phyloP scores from a whole-genome alignment of 2,113 vertebrate genomes.

The Tychaedon coryphoeus region DNA sequence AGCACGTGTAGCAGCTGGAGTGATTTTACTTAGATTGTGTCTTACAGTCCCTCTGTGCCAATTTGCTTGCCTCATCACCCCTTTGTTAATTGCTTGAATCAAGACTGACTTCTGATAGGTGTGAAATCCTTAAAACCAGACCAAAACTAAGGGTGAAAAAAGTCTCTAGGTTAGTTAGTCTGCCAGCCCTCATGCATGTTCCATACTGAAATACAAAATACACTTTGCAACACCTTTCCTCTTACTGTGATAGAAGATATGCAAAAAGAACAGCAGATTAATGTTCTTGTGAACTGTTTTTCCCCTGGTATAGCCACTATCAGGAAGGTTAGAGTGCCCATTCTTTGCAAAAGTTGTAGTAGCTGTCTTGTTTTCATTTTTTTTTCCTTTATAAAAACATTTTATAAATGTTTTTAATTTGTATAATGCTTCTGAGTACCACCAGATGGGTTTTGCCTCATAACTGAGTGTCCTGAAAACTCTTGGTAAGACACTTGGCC shows the following conservation, averaged over 20 bases:
- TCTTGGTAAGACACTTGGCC: fast-evolving
- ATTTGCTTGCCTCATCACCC: slow-evolving; percentile 15
- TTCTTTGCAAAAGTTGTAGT: not conserved
- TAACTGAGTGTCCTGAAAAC: not conserved
- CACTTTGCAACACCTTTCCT: not conserved
- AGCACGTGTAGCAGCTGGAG: not conserved
- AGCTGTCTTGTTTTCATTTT: not conserved
- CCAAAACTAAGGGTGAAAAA: not conserved
- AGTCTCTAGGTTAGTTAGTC: not conserved
- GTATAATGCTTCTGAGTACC: not conserved
- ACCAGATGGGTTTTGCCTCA: not conserved
- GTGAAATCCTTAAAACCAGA: not conserved
- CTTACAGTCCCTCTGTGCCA: slow-evolving; percentile 30
- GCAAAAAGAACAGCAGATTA: not conserved
- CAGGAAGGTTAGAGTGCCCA: not conserved
- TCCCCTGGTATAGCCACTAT: not conserved
- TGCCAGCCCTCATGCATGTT: not conserved
- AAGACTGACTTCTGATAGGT: not conserved
- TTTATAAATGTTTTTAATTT: not conserved
- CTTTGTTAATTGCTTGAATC: slow-evolving; percentile 30
- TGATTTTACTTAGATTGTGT: slow-evolving; percentile 5
- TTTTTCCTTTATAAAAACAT: not conserved
- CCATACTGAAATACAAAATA: not conserved
- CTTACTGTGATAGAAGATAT: not conserved
- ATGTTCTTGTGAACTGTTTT: not conserved